Base-by-base conservation (phyloP, 2,113 vertebrate genomes). In the Lampris megalopsis region DNA sequence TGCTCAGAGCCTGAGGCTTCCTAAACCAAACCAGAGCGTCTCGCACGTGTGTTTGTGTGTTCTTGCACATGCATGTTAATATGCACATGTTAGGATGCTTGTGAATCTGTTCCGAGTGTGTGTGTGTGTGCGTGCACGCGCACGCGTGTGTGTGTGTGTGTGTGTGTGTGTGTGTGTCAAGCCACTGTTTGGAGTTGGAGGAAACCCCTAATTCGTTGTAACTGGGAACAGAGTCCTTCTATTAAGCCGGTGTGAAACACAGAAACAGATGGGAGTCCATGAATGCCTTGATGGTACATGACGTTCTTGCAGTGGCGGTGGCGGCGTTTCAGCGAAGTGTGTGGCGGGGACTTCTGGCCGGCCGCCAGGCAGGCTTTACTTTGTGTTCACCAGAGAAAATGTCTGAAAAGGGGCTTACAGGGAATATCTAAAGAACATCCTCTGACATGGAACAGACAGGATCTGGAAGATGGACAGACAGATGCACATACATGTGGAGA, bases 211-310 rank as follows among this genome's bases (percentile, higher is more conserved):
- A 36, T 75, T 73, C 57, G 63, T 56, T 58, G 57, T 24, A 71
- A 53, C 42, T 10, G 57, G 53, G 50, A 70, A 82, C 73, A 85
- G 64, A 71, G 82, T 62, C 59, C 75, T 62, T 82, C 67, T 70
- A 78, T 82, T 60, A 78, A 85, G 64, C 73, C 68, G 53, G 67
- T 75, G 81, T 89, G 90, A 88, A 85, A 65, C 56, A 2, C 37
- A 72, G 83, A 79, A 90, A 72, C 89, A 88, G 91, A 91, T 90
- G 88, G 24, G 54, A 5, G 50, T 6, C 43, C 58, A 10, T 65
- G 67, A 77, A 81, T 81, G 77, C 7, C 37, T 2, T 8, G 57
- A 78, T 70, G 65, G 81, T 58, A 83, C 86, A 80, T 83, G 50
- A 48, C 43, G 48, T 77, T 79, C 75, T 42, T 45, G 37, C 50